Percentiles rank a stretch among this genome's conserved stretches.
Conservation (phyloP, 2,797 vertebrate genomes). For the Pangasius larnaudii region DNA sequence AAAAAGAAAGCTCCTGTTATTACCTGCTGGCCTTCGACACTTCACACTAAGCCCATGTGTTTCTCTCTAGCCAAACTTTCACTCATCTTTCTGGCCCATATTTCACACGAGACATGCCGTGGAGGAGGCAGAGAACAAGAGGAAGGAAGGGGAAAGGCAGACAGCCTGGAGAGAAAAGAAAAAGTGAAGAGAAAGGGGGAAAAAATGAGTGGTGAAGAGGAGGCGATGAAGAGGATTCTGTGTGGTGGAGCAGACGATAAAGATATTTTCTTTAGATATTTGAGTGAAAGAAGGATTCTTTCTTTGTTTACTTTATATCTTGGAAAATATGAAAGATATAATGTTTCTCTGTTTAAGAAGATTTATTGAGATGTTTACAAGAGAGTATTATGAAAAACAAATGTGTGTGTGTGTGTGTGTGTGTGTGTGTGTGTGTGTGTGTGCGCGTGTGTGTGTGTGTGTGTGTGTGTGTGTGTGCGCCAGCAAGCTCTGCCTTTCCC, state of each 20-base stretch:
- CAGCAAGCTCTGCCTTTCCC: constrained; percentile 12
- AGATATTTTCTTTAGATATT: constrained; percentile 17
- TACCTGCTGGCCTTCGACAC: constrained; percentile 62
- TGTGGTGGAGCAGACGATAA: constrained; percentile 7
- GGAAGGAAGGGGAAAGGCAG: constrained; percentile 30
- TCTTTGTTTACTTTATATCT: neutral
- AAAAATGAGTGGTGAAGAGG: constrained; percentile 19
- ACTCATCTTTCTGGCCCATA: constrained; percentile 70
- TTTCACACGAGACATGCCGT: constrained; percentile 64
- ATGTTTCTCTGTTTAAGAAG: neutral
- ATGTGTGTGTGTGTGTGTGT: constrained; percentile 51
- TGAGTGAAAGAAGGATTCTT: constrained; percentile 19
- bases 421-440: constrained; percentile 11
- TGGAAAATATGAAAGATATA: neutral
- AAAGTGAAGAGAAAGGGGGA: constrained; percentile 15
- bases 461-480: neutral
- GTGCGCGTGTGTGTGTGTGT: too few species aligned
- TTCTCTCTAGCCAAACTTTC: constrained; percentile 69
- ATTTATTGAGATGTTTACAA: constrained; percentile 36
- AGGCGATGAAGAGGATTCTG: constrained; percentile 40
- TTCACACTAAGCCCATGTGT: constrained; percentile 61
- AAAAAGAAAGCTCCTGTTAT: constrained; percentile 56
- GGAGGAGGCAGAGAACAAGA: constrained; percentile 28
- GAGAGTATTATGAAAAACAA: constrained; percentile 30
- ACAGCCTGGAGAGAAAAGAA: constrained; percentile 29